Base-by-base conservation (phyloP, 2,888 invertebrate species). In the Cephus pygmeus region DNA sequence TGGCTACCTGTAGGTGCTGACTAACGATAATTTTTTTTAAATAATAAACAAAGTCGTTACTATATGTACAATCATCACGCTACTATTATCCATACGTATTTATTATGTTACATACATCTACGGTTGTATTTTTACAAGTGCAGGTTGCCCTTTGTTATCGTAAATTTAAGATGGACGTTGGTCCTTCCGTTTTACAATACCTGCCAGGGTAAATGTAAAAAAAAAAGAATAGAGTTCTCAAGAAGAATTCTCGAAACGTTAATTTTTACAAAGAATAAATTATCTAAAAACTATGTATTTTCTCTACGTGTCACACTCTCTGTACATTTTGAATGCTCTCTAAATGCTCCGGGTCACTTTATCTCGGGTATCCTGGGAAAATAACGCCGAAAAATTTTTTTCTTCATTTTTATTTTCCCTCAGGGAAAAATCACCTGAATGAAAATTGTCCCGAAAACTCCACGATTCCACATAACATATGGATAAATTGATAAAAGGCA, bases 181-280 rank as follows among this genome's bases (percentile, higher is more conserved):
- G 23, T 56, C 56, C 56, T 56, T 56, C 56, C 56, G 56, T 56
- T 9, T 9, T 23, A 56, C 56, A 23, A 56, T 56, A 56, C 56
- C 56, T 56, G 56, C 23, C 23, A 56, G 9, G 56, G 56, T 56
- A 56, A 56, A 79, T 12, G 75, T 83, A 73, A 68, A 82, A 81
- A 78, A 78, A 75, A 73, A 69, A 71, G 71, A 71, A 34, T 31
- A 71, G 30, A 34, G 31, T 15, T 74, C 30, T 23, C 35, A 74
- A 34, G 15, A 35, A 34, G 30, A 35, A n/a, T 76, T 75, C 23
- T 75, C 75, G 40, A 75, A 74, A 80, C 77, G 69, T 83, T 82
- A 83, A 82, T 85, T 83, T 56, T 56, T 85, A 87, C 81, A 83
- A 81, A 82, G 81, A 87, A 87, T 87, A 87, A 87, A 87, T 87